Evolutionary conservation across 2,888 invertebrate species (phyloP).

Genomic region (Galeopsomyia nigrocyanea): DNA sequence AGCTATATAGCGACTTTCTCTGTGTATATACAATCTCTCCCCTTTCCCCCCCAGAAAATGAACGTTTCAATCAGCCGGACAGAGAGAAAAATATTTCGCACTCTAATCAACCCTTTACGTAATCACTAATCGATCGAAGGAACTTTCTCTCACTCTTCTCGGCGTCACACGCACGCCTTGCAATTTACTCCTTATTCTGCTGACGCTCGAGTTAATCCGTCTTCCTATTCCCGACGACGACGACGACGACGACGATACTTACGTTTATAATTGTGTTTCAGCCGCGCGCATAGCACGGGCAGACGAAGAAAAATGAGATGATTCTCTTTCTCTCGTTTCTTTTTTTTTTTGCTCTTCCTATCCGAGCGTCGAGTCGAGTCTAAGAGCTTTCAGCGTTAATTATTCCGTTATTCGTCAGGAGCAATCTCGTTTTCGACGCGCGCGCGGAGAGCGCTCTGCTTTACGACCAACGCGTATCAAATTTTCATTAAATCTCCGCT

Average conservation of each 20-base stretch:
- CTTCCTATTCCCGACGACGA: too few relatives aligned
- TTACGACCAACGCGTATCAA: slow-evolving; percentile 13
- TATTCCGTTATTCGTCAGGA: slow-evolving; percentile 43
- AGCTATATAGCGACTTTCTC: slow-evolving; percentile 23
- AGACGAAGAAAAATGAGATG: slow-evolving; percentile 29
- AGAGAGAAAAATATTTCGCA: too few relatives aligned
- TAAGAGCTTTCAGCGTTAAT: slow-evolving; percentile 43
- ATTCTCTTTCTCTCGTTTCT: slow-evolving; percentile 4
- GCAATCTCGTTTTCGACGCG: slow-evolving; percentile 23
- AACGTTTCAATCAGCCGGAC: too few relatives aligned
- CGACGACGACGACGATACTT: slow-evolving; percentile 28
- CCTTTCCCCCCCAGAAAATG: slow-evolving; percentile 21
- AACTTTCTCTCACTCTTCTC: neutral
- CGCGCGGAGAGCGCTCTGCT: slow-evolving; percentile 8
- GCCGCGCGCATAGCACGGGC: neutral
- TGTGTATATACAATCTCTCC: slow-evolving; percentile 3
- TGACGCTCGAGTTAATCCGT: slow-evolving; percentile 1
- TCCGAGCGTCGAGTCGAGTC: slow-evolving; percentile 7
- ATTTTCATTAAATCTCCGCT: slow-evolving; percentile 30
- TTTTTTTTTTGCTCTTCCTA: slow-evolving; percentile 12
- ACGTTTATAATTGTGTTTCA: slow-evolving; percentile 37
- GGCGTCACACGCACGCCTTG: slow-evolving; percentile 6
- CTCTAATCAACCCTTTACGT: too few relatives aligned
- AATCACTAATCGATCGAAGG: too few relatives aligned
- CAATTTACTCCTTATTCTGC: neutral